phyloP scores from a whole-genome alignment of 2,113 vertebrate species.

The Telmatochromis sp. region DNA sequence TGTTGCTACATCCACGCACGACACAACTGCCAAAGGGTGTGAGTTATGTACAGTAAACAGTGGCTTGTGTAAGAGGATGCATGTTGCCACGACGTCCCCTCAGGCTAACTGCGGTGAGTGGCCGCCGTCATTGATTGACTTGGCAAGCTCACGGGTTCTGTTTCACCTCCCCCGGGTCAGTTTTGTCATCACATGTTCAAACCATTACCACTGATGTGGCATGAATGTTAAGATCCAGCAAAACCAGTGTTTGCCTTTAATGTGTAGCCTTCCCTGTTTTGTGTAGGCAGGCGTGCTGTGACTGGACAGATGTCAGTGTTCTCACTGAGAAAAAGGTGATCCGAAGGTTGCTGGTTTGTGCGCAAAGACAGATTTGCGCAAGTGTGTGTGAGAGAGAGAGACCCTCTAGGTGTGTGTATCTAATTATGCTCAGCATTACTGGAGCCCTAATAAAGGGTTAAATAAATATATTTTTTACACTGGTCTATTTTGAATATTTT shows the following conservation, averaged over 20 bases:
- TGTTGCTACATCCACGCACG: neutral
- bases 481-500: neutral
- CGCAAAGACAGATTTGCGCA: neutral
- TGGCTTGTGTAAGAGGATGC: neutral
- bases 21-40: neutral
- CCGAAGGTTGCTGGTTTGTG: neutral
- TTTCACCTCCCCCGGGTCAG: neutral
- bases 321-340: neutral
- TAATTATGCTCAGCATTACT: neutral
- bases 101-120: conserved; percentile 5
- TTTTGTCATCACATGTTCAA: conserved; percentile 46
- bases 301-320: neutral
- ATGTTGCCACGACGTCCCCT: conserved; percentile 9
- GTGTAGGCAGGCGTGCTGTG: neutral
- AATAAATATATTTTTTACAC: neutral
- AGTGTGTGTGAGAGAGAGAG: neutral
- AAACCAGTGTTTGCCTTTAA: conserved; percentile 2
- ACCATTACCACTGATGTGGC: conserved; percentile 18
- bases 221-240: neutral
- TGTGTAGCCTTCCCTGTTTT: neutral
- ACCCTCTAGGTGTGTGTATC: neutral
- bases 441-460: neutral
- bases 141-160: neutral
- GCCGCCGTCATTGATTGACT: conserved; percentile 1
- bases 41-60: conserved; percentile 10